Conservation (phyloP, 1,140 invertebrate genomes). For the Stegodyphus dumicola region DNA sequence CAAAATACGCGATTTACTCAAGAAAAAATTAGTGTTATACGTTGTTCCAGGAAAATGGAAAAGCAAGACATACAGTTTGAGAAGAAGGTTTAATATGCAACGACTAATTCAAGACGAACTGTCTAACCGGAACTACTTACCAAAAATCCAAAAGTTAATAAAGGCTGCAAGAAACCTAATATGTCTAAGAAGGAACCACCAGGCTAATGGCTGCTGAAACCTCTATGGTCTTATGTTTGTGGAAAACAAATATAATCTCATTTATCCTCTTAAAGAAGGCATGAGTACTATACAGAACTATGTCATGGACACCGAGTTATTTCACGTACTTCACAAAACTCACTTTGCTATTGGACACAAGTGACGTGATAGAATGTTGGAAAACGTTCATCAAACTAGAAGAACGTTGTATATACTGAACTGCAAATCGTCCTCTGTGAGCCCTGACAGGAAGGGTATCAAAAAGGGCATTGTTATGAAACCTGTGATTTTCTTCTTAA, state of each 20-base stretch:
- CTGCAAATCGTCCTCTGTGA: neutral
- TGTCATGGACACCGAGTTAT: neutral
- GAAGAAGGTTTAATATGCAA: neutral
- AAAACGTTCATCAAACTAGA: neutral
- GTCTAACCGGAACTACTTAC: neutral
- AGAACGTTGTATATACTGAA: neutral
- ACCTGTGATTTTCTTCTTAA: no score
- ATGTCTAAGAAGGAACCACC: neutral
- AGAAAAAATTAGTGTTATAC: neutral
- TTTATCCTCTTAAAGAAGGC: neutral
- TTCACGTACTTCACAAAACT: neutral
- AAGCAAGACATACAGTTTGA: neutral
- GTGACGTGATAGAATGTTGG: neutral
- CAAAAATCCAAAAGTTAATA: neutral
- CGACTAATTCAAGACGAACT: neutral
- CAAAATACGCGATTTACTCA: neutral
- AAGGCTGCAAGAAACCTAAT: neutral
- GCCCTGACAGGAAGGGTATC: neutral
- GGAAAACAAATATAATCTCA: neutral
- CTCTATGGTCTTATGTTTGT: neutral
- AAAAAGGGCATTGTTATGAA: neutral
- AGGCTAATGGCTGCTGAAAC: neutral
- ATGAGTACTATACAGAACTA: neutral
- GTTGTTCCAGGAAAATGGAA: neutral
- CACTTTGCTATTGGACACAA: neutral